Conservation (phyloP, 2,888 invertebrate species). For the Platynereis dumerilii region DNA sequence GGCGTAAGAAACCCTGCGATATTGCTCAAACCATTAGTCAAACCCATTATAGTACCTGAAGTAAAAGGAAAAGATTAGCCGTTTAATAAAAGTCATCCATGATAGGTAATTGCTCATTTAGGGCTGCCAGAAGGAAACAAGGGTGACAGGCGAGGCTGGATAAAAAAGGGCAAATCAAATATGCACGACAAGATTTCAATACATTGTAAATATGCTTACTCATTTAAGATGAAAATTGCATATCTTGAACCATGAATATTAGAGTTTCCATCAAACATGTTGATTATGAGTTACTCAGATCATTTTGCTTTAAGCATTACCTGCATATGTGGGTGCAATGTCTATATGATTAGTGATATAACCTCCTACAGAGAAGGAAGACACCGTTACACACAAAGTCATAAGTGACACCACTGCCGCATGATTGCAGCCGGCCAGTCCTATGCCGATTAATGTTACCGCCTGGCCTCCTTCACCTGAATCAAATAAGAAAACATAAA, state of each 20-base stretch:
- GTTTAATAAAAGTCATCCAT: too few relatives aligned
- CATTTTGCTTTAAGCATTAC: too few relatives aligned
- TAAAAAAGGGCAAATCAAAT: too few relatives aligned
- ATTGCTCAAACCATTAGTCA: not conserved
- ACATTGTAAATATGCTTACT: not conserved
- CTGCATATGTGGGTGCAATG: constrained; percentile 3
- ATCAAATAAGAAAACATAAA: not conserved
- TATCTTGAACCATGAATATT: too few relatives aligned
- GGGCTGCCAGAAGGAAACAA: too few relatives aligned
- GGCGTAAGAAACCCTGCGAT: not conserved
- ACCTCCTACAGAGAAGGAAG: not conserved
- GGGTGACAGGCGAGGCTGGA: too few relatives aligned
- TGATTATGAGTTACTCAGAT: too few relatives aligned
- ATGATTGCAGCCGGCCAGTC: not conserved
- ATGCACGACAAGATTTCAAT: too few relatives aligned
- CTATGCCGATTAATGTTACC: not conserved
- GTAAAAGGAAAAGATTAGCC: too few relatives aligned
- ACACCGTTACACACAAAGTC: not conserved
- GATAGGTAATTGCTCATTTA: too few relatives aligned
- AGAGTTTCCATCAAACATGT: too few relatives aligned
- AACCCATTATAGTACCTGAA: constrained; percentile 2
- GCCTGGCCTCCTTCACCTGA: constrained; percentile 3
- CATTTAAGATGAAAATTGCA: too few relatives aligned
- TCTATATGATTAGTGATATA: not conserved
- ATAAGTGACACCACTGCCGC: not conserved